Evolutionary conservation across 2,113 vertebrate genomes (phyloP).

Genomic region (Coryphaenoides rupestris): DNA sequence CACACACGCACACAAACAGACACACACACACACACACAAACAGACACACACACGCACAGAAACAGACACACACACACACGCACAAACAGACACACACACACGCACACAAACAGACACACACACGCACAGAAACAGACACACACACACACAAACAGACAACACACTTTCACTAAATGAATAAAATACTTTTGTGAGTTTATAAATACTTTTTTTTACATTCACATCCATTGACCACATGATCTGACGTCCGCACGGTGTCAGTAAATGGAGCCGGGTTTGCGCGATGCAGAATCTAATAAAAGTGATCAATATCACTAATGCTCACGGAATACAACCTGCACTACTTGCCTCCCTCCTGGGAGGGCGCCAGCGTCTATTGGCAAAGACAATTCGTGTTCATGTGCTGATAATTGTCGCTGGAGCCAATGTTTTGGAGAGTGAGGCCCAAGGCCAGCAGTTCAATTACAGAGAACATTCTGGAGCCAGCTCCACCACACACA

Average conservation of each 20-base stretch:
- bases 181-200: too few species aligned
- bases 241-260: too few species aligned
- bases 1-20: slow-evolving; percentile 1
- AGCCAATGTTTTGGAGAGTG: background rate
- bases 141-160: too few species aligned
- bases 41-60: background rate
- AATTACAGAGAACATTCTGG: background rate
- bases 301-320: too few species aligned
- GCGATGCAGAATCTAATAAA: too few species aligned
- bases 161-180: too few species aligned
- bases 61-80: background rate
- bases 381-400: slow-evolving; percentile 12
- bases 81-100: background rate
- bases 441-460: background rate
- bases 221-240: too few species aligned
- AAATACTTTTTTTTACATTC: too few species aligned
- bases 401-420: background rate
- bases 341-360: background rate
- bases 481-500: background rate
- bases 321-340: slow-evolving; percentile 4
- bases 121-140: too few species aligned
- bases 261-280: too few species aligned
- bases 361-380: slow-evolving; percentile 19
- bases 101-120: background rate
- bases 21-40: slow-evolving; percentile 5